Base-by-base conservation (phyloP, 2,113 vertebrate species). In the Nannobrachium achirus region DNA sequence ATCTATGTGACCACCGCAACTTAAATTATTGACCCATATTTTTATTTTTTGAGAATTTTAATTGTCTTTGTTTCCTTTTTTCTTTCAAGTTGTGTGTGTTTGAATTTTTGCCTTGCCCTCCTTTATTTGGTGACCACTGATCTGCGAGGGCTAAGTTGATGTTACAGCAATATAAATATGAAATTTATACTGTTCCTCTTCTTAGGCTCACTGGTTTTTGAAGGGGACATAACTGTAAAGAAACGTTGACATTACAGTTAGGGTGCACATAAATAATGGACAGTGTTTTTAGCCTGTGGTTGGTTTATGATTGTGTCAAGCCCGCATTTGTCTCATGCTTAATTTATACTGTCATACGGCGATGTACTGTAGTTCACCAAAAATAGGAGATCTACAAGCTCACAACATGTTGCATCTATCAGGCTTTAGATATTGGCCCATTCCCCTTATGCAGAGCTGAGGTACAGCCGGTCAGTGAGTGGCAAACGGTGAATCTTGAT, bases 111-210 rank as follows among this genome's bases (percentile, higher is more conserved):
- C 63, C 48, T 58, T 53, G 3, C 33, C 33, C 56, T 66, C 11
- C 41, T 67, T 44, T 25, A 15, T 53, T 33, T 33, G 25, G 15
- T 8, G 49, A 51, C 49, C 49, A 51, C 5, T 55, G 8, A 58
- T 40, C 25, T 44, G 19, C 49, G 41, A 63, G 42, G 56, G 61
- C 50, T 14, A 11, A 19, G 45, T 15, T 62, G 55, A 66, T 52
- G 66, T 69, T 59, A 63, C 49, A 84, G 87, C 85, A 86, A 79
- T 82, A 84, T 58, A 56, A 66, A 25, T 4, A 20, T 53, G 18
- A 57, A 16, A 15, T 19, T 46, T 67, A 19, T 65, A 16, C 52
- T 62, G 71, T 78, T 56, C 68, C 69, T 82, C 49, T 53, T 82
- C 49, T 53, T 48, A 7, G 52, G 53, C 61, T 77, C 68, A 64